These are phyloP conservation scores for Atethmia centrago DNA, from an alignment of 2,888 invertebrate species.

Conservation along the genomic window DNA sequence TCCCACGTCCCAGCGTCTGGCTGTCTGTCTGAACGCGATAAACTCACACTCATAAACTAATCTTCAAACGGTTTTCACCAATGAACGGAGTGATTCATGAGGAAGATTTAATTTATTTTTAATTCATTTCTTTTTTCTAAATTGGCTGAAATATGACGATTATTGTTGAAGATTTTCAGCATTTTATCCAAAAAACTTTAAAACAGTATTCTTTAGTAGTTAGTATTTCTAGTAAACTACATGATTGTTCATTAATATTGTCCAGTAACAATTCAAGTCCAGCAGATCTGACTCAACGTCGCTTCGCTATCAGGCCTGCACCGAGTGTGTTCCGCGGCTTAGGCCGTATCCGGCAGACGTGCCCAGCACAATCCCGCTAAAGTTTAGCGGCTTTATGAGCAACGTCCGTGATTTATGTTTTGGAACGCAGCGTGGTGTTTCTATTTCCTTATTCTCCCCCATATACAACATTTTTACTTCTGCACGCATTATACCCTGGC, in stretches of 20 bases:
- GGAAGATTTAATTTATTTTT: too few species aligned
- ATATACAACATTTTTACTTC: background rate
- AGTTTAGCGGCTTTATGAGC: conserved; percentile 45
- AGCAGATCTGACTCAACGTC: conserved; percentile 3
- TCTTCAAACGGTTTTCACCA: too few species aligned
- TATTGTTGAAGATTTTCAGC: too few species aligned
- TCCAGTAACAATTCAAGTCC: conserved; percentile 14
- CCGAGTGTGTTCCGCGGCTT: conserved; percentile 36
- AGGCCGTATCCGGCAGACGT: conserved; percentile 18
- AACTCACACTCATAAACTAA: too few species aligned
- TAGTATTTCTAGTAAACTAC: background rate
- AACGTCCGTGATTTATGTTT: conserved; percentile 33
- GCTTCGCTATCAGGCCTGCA: conserved; percentile 16
- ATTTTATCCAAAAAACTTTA: background rate
- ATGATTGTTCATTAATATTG: conserved; percentile 1
- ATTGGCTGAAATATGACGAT: too few species aligned
- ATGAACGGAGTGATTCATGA: too few species aligned
- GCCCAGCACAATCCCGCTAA: conserved; percentile 37
- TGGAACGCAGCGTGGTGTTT: conserved; percentile 1
- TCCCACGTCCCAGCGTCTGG: too few species aligned
- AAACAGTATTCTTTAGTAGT: background rate
- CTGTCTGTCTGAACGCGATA: too few species aligned
- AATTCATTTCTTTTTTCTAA: too few species aligned
- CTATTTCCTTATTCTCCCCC: background rate
- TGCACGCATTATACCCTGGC: background rate